phyloP scores from a whole-genome alignment of 1,140 invertebrate genomes.

The Trissolcus basalis region DNA sequence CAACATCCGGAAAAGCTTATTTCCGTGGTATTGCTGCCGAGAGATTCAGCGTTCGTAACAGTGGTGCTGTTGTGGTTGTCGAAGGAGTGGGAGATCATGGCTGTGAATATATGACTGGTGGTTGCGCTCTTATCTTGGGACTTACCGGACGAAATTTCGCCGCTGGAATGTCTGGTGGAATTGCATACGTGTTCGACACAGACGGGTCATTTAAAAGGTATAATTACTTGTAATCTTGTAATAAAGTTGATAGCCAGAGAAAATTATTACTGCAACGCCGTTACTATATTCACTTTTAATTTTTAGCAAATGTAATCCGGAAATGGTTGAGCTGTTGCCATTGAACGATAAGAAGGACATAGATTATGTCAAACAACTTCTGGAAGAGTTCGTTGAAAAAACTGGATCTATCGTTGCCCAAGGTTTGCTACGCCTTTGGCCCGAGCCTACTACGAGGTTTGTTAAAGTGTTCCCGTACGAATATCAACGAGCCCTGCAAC shows the following conservation, averaged over 20 bases:
- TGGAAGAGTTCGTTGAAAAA: slow-evolving; percentile 92
- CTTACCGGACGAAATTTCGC: slow-evolving; percentile 98
- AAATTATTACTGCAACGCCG: not conserved
- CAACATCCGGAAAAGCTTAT: slow-evolving; percentile 94
- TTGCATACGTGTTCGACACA: slow-evolving; percentile 96
- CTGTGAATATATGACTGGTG: slow-evolving; percentile 99
- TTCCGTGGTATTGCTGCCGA: slow-evolving; percentile 98
- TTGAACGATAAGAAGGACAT: slow-evolving; percentile 89
- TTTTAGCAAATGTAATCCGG: slow-evolving; percentile 89
- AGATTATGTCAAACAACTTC: slow-evolving; percentile 84
- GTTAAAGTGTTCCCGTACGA: slow-evolving; percentile 98
- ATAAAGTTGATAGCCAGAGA: too few species aligned
- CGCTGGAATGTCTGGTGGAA: slow-evolving; percentile 98
- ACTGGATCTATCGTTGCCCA: slow-evolving; percentile 93
- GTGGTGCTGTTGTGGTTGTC: slow-evolving; percentile 93
- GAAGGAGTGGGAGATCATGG: slow-evolving; percentile 98
- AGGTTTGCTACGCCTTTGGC: slow-evolving; percentile 89
- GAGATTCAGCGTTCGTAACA: slow-evolving; percentile 98
- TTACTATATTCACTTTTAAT: slow-evolving; percentile 19
- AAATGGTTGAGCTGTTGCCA: slow-evolving; percentile 92
- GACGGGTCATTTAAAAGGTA: slow-evolving; percentile 86
- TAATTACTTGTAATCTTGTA: slow-evolving; percentile 14
- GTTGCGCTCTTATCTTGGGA: slow-evolving; percentile 92
- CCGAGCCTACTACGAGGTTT: slow-evolving; percentile 86
- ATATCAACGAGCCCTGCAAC: slow-evolving; percentile 92